These are phyloP conservation scores for Cremastinae sp. DNA, from an alignment of 2,888 invertebrate species.

Conservation along the genomic window DNA sequence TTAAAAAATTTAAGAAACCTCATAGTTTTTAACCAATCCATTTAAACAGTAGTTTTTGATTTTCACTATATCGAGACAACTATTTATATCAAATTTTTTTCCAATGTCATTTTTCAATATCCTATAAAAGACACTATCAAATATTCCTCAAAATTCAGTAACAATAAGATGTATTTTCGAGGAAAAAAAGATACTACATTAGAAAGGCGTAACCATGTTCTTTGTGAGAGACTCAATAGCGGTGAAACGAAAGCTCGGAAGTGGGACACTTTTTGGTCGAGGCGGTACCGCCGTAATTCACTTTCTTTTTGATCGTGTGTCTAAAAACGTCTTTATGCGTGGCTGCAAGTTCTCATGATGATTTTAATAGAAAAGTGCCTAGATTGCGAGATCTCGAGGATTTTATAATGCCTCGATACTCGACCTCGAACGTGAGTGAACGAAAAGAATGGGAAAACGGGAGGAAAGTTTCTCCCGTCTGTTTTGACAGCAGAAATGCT, in stretches of 20 bases:
- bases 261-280: conserved; percentile 27
- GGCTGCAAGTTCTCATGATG: background rate
- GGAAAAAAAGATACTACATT: no score
- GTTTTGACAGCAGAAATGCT: conserved; percentile 14
- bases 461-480: conserved; percentile 1
- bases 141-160: no score
- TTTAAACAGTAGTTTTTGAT: no score
- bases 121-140: no score
- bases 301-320: conserved; percentile 19
- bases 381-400: conserved; percentile 17
- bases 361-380: background rate
- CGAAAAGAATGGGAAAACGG: background rate
- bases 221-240: background rate
- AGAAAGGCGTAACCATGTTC: no score
- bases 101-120: no score
- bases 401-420: conserved; percentile 11
- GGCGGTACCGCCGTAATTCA: conserved; percentile 11
- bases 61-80: no score
- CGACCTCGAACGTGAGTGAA: conserved; percentile 10
- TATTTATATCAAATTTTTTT: no score
- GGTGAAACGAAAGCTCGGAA: conserved; percentile 4
- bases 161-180: no score
- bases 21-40: no score
- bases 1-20: no score
- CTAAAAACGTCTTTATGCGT: conserved; percentile 1